These are phyloP conservation scores for Micrasema longulum DNA, from an alignment of 1,140 invertebrate species.

Conservation along the genomic window DNA sequence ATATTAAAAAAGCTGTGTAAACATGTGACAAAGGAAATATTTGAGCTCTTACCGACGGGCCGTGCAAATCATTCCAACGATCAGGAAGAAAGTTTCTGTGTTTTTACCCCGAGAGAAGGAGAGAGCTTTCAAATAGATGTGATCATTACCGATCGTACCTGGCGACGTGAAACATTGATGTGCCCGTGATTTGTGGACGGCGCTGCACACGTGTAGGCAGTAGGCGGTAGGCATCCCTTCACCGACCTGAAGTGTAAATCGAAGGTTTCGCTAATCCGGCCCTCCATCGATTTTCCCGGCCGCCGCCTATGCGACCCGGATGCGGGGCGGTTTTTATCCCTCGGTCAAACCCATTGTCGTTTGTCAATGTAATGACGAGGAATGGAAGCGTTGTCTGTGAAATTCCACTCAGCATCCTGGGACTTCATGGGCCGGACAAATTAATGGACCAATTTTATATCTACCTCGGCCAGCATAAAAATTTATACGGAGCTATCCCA, in stretches of 20 bases:
- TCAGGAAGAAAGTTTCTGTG: too few species aligned
- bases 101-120: too few species aligned
- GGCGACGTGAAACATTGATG: conserved; percentile 12
- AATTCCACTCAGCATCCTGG: conserved; percentile 1
- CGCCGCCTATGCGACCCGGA: conserved; percentile 36
- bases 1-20: too few species aligned
- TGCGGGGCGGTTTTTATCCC: conserved; percentile 37
- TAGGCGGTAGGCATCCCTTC: background rate
- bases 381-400: conserved; percentile 34
- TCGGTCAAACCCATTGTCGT: conserved; percentile 38
- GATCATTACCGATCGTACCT: background rate
- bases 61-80: too few species aligned
- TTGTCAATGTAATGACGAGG: conserved; percentile 48
- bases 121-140: too few species aligned
- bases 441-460: conserved; percentile 3
- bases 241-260: conserved; percentile 32
- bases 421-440: background rate
- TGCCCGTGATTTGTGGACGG: conserved; percentile 7
- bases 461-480: background rate
- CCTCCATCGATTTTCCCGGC: conserved; percentile 40
- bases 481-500: too few species aligned
- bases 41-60: too few species aligned
- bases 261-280: conserved; percentile 32
- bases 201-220: conserved; percentile 23
- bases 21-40: too few species aligned